Percentiles rank a stretch among this genome's conserved stretches.
phyloP scores from a whole-genome alignment of 2,888 invertebrate genomes.

The Tricholauxania praeusta region DNA sequence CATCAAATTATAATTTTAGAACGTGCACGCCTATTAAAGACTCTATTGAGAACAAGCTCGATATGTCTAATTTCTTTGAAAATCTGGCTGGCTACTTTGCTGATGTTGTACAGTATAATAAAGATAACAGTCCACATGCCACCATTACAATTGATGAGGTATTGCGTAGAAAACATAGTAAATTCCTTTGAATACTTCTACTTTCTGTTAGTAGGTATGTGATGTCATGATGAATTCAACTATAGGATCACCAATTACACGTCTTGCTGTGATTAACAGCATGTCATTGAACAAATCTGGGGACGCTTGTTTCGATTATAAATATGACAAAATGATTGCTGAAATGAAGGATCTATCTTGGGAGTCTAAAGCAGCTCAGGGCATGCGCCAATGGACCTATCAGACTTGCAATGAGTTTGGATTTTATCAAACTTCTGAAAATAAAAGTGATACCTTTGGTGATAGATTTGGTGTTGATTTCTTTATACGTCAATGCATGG shows the following conservation, averaged over 20 bases:
- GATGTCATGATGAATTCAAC: conserved; percentile 77
- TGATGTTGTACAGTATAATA: conserved; percentile 93
- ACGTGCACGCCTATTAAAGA: conserved; percentile 80
- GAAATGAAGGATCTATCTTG: conserved; percentile 77
- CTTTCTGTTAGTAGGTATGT: conserved; percentile 72
- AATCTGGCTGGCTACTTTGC: conserved; percentile 89
- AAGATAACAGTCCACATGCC: conserved; percentile 84
- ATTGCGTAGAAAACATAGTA: neutral
- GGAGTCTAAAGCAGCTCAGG: conserved; percentile 76
- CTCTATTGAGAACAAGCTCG: conserved; percentile 72
- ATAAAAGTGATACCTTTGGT: conserved; percentile 75
- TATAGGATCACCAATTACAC: conserved; percentile 74
- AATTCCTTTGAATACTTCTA: neutral
- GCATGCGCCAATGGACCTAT: conserved; percentile 89
- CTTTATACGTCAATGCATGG: conserved; percentile 84
- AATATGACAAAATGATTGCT: conserved; percentile 81
- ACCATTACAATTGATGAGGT: conserved; percentile 82
- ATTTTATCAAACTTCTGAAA: conserved; percentile 87
- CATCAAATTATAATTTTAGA: conserved; percentile 65
- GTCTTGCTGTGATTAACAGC: conserved; percentile 80
- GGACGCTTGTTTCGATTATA: conserved; percentile 85
- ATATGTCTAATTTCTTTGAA: conserved; percentile 84
- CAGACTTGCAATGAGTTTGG: conserved; percentile 98
- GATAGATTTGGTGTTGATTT: conserved; percentile 81
- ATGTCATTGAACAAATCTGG: conserved; percentile 76